phyloP scores from a whole-genome alignment of 2,888 invertebrate genomes.

The Meteorus cinctellus region DNA sequence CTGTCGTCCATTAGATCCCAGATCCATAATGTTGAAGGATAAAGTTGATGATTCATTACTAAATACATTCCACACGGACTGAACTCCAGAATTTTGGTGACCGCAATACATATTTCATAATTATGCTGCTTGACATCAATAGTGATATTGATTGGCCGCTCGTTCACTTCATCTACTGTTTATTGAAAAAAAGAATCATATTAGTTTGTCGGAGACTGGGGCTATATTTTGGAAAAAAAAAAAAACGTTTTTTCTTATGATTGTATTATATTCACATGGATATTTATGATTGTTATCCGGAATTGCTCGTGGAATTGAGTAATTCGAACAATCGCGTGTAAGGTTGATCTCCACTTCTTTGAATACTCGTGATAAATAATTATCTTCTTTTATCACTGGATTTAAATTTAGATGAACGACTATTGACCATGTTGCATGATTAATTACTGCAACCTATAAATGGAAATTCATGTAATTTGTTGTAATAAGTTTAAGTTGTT shows the following conservation, averaged over 20 bases:
- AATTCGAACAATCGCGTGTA: conserved; percentile 45
- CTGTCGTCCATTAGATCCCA: conserved; percentile 65
- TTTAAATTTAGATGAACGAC: conserved; percentile 62
- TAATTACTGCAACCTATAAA: conserved; percentile 64
- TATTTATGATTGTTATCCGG: conserved; percentile 21
- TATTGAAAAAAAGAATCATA: conserved; percentile 13
- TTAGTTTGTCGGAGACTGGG: background rate
- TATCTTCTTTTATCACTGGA: conserved; percentile 64
- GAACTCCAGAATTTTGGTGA: conserved; percentile 65
- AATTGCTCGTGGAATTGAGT: background rate
- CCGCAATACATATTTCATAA: conserved; percentile 56
- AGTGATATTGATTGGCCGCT: conserved; percentile 66
- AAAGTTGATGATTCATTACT: conserved; percentile 66
- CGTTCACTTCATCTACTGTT: conserved; percentile 65
- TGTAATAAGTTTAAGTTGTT: background rate
- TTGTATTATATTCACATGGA: conserved; percentile 17
- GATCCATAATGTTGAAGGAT: conserved; percentile 68
- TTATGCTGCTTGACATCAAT: conserved; percentile 55
- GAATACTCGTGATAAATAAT: conserved; percentile 65
- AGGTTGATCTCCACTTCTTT: conserved; percentile 59
- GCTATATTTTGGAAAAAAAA: background rate
- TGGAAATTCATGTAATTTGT: conserved; percentile 15
- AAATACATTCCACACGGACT: conserved; percentile 67
- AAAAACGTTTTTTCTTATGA: conserved; percentile 7
- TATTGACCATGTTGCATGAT: conserved; percentile 68